Percentiles rank a stretch among this genome's conserved stretches.
Conservation (phyloP, 2,888 invertebrate genomes). For the Nephrocerus scutellatus region DNA sequence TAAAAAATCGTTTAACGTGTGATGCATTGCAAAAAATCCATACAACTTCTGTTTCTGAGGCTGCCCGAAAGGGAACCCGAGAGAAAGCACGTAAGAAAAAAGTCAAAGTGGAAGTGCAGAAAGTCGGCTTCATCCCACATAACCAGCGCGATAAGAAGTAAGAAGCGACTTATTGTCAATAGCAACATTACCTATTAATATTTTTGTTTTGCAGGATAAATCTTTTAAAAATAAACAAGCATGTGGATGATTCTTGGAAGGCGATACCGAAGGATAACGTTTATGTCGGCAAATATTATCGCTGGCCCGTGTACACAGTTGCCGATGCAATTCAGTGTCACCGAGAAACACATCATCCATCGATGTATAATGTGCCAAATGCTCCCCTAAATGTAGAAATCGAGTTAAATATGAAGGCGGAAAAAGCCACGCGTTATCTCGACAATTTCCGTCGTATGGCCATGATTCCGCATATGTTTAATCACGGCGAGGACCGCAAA, state of each 20-base stretch:
- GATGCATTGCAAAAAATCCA: slow-evolving; percentile 48
- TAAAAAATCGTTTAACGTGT: too few relatives aligned
- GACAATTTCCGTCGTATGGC: slow-evolving; percentile 63
- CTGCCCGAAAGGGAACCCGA: slow-evolving; percentile 77
- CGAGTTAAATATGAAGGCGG: slow-evolving; percentile 69
- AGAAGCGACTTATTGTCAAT: slow-evolving; percentile 22
- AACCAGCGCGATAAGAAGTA: slow-evolving; percentile 58
- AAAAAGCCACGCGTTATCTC: slow-evolving; percentile 54
- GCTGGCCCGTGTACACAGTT: slow-evolving; percentile 58
- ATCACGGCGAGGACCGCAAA: slow-evolving; percentile 60
- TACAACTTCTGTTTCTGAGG: slow-evolving; percentile 57
- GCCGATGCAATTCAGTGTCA: slow-evolving; percentile 71
- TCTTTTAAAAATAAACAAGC: slow-evolving; percentile 49
- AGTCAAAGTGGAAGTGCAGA: slow-evolving; percentile 67
- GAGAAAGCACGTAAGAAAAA: slow-evolving; percentile 69
- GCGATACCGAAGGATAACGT: slow-evolving; percentile 59
- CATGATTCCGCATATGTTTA: slow-evolving; percentile 62
- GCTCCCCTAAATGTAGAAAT: slow-evolving; percentile 62
- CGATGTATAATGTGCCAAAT: slow-evolving; percentile 70
- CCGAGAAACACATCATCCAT: slow-evolving; percentile 74
- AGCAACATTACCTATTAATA: slow-evolving; percentile 13
- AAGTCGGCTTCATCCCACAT: slow-evolving; percentile 68
- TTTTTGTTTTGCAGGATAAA: slow-evolving; percentile 38
- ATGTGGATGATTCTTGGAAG: slow-evolving; percentile 56
- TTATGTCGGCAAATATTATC: slow-evolving; percentile 53